phyloP scores from a whole-genome alignment of 2,797 vertebrate species.

The Anas capensis region DNA sequence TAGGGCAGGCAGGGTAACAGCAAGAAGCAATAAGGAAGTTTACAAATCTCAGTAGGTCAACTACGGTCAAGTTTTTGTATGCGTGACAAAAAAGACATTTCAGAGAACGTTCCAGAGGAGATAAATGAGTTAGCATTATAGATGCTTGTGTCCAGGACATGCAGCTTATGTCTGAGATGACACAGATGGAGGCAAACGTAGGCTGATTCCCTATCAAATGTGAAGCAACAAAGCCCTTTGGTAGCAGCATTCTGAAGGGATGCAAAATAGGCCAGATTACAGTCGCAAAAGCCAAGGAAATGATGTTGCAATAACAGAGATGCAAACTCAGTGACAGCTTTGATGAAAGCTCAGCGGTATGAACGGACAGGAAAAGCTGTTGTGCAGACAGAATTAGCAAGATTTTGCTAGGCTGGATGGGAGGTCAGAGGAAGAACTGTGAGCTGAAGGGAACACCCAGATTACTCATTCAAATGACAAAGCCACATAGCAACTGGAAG shows the following conservation, averaged over 20 bases:
- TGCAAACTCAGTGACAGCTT: background rate
- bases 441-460: background rate
- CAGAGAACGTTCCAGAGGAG: background rate
- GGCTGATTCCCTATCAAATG: background rate
- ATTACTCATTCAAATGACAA: background rate
- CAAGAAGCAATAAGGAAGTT: slow-evolving; percentile 10
- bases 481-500: slow-evolving; percentile 17
- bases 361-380: background rate
- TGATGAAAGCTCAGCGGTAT: slow-evolving; percentile 1
- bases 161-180: background rate
- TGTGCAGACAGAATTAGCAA: slow-evolving; percentile 11
- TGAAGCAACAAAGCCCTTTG: background rate
- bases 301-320: background rate
- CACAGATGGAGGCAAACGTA: background rate
- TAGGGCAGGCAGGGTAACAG: background rate
- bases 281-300: slow-evolving; percentile 27
- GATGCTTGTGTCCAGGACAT: background rate
- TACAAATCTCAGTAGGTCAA: background rate
- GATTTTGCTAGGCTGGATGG: background rate
- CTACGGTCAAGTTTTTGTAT: background rate
- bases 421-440: background rate
- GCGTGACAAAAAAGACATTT: background rate
- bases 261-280: background rate
- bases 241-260: background rate
- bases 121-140: background rate